Conservation (phyloP, 2,888 invertebrate species). For the Smittia sp. region DNA sequence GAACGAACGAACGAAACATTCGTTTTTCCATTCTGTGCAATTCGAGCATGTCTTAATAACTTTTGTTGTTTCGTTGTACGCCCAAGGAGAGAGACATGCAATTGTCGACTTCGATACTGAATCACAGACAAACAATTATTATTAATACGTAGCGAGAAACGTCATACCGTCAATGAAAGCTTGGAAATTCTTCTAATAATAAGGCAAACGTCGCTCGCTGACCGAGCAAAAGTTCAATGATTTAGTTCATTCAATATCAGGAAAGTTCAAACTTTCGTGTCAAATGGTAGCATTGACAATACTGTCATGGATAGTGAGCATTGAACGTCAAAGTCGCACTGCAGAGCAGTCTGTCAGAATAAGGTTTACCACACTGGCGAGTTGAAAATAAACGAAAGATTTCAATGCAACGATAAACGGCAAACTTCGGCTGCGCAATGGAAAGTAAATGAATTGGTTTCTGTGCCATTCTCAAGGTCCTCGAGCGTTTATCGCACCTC, state of each 20-base stretch:
- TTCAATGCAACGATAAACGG: slow-evolving; percentile 26
- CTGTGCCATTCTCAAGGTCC: slow-evolving; percentile 30
- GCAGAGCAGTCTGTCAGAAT: too few species aligned
- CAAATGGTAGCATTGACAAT: too few species aligned
- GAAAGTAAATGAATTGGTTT: slow-evolving; percentile 22
- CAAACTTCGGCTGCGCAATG: neutral
- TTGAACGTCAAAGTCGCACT: too few species aligned
- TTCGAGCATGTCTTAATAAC: slow-evolving; percentile 31
- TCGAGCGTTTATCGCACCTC: neutral
- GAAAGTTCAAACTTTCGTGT: too few species aligned
- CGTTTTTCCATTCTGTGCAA: neutral
- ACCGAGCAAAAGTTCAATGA: too few species aligned
- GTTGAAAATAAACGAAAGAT: neutral
- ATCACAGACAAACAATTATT: neutral
- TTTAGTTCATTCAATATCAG: too few species aligned
- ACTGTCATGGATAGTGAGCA: too few species aligned
- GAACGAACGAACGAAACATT: neutral
- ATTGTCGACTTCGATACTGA: slow-evolving; percentile 10
- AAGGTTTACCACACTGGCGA: neutral
- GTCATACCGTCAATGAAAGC: neutral
- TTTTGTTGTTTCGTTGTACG: slow-evolving; percentile 15
- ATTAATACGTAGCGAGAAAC: neutral
- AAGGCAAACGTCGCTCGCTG: too few species aligned
- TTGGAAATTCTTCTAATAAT: too few species aligned
- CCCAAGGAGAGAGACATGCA: slow-evolving; percentile 33